Conservation (phyloP, 2,888 invertebrate genomes). For the Hyppa rectilinea region DNA sequence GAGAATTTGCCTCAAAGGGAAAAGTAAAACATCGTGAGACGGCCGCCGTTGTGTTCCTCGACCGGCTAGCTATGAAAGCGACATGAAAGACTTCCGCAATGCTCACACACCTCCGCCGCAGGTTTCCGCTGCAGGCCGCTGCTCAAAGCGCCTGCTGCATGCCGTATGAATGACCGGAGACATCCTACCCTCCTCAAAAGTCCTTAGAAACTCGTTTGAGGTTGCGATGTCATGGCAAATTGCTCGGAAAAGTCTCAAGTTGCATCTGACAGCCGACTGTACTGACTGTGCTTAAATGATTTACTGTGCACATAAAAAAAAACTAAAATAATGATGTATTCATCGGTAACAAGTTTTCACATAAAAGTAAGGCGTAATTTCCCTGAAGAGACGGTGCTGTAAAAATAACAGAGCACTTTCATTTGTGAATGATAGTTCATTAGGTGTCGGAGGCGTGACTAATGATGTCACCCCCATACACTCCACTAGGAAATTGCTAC, state of each 20-base stretch:
- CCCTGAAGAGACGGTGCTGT: constrained; percentile 43
- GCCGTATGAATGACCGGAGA: constrained; percentile 65
- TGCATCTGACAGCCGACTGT: constrained; percentile 20
- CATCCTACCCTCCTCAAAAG: constrained; percentile 39
- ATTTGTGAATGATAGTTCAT: constrained; percentile 66
- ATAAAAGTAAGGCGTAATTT: constrained; percentile 46
- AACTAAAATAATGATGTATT: constrained; percentile 5
- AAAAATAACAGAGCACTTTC: constrained; percentile 59
- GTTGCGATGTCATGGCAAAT: constrained; percentile 15
- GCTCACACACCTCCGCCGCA: constrained; percentile 56
- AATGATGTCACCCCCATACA: constrained; percentile 62
- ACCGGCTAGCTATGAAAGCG: constrained; percentile 62
- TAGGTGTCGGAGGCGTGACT: constrained; percentile 62
- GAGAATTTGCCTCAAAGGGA: constrained; percentile 57
- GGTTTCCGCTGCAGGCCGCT: constrained; percentile 64
- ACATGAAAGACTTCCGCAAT: constrained; percentile 69
- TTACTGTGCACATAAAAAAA: not conserved
- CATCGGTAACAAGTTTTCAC: constrained; percentile 20
- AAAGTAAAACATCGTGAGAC: constrained; percentile 59
- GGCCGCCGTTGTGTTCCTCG: constrained; percentile 57
- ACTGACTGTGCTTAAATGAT: not conserved
- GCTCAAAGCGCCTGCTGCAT: constrained; percentile 69
- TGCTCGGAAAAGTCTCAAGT: constrained; percentile 23
- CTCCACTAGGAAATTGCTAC: constrained; percentile 49
- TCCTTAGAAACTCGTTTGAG: constrained; percentile 43